Evolutionary conservation across 2,888 invertebrate genomes (phyloP).

Genomic region (Drosophila setosimentum): DNA sequence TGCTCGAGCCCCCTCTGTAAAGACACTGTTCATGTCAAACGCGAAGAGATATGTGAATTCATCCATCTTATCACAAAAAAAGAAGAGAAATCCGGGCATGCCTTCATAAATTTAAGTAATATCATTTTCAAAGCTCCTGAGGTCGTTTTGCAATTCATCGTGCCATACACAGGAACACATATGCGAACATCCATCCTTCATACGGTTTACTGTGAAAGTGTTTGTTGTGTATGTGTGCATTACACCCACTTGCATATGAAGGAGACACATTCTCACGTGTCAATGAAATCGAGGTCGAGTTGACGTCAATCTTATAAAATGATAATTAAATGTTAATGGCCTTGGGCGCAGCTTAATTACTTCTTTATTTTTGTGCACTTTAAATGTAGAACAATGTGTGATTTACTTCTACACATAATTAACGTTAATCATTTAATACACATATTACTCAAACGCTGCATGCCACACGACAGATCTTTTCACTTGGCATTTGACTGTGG

Average conservation of each 20-base stretch:
- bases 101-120: conserved; percentile 34
- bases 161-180: background rate
- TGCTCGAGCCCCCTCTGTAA: conserved; percentile 16
- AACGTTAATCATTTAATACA: conserved; percentile 14
- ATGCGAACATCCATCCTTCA: conserved; percentile 10
- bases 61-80: conserved; percentile 40
- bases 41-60: conserved; percentile 39
- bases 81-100: conserved; percentile 6
- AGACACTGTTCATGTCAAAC: conserved; percentile 8
- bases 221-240: conserved; percentile 1
- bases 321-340: conserved; percentile 25
- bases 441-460: conserved; percentile 42
- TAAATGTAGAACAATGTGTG: background rate
- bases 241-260: background rate
- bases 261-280: conserved; percentile 8
- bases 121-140: conserved; percentile 46
- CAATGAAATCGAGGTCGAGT: conserved; percentile 3
- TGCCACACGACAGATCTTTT: conserved; percentile 46
- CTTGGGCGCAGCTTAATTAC: background rate
- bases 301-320: conserved; percentile 4
- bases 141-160: conserved; percentile 28
- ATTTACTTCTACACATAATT: conserved; percentile 1
- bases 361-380: background rate
- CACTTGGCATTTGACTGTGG: conserved; percentile 54
- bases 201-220: background rate